Evolutionary conservation across 1,140 invertebrate genomes (phyloP).

Genomic region (honey bee (Apis mellifera)): DNA sequence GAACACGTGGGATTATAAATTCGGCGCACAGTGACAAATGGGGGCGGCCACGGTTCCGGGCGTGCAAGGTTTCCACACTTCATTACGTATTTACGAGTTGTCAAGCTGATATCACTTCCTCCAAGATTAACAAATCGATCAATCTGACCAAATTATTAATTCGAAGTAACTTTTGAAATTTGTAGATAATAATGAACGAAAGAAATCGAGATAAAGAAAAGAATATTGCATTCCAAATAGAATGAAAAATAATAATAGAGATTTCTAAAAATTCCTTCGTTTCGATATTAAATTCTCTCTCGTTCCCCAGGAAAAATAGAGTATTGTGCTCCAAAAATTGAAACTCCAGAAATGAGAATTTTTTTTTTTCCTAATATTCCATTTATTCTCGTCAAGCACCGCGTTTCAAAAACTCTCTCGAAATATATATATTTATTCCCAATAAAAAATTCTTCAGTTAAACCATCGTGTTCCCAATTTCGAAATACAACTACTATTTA

Average conservation of each 20-base stretch:
- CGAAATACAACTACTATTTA: too few species aligned
- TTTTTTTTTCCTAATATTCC: too few species aligned
- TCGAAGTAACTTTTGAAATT: not conserved
- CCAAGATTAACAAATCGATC: conserved; percentile 42
- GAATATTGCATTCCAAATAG: not conserved
- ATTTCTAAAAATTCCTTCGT: not conserved
- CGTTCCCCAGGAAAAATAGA: not conserved
- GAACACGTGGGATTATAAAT: conserved; percentile 61
- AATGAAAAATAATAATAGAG: too few species aligned
- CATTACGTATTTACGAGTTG: conserved; percentile 72
- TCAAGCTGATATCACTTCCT: conserved; percentile 69
- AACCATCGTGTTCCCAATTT: too few species aligned
- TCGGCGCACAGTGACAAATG: conserved; percentile 62
- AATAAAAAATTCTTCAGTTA: not conserved
- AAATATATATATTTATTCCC: not conserved
- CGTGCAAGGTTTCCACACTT: conserved; percentile 64
- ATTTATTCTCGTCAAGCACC: too few species aligned
- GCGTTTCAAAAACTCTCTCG: not conserved
- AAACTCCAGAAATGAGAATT: not conserved
- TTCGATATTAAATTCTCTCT: not conserved
- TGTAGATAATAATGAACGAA: not conserved
- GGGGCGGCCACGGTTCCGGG: conserved; percentile 50
- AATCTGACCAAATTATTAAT: conserved; percentile 42
- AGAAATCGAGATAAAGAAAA: not conserved
- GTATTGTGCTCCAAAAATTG: not conserved